Evolutionary conservation across 2,888 invertebrate genomes (phyloP).

Genomic region (Cosmorhoe ocellata): DNA sequence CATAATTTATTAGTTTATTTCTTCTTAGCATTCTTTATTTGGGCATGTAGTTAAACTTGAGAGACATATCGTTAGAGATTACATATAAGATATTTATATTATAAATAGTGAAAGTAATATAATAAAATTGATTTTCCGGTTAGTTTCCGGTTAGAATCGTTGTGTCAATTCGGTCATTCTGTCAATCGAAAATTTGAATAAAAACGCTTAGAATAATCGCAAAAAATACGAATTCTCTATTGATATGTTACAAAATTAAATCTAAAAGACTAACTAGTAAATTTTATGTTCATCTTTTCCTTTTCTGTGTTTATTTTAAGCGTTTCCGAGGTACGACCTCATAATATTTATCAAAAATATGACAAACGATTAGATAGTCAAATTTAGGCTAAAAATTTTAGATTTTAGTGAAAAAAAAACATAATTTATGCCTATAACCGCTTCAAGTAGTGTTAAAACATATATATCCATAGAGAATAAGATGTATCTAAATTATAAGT

Average conservation of each 20-base stretch:
- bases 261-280: slow-evolving; percentile 37
- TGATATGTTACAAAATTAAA: slow-evolving; percentile 36
- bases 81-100: slow-evolving; percentile 69
- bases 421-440: slow-evolving; percentile 65
- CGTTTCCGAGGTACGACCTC: slow-evolving; percentile 59
- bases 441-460: slow-evolving; percentile 54
- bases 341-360: slow-evolving; percentile 55
- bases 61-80: slow-evolving; percentile 80
- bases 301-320: slow-evolving; percentile 23
- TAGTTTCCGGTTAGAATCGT: slow-evolving; percentile 56
- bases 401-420: slow-evolving; percentile 47
- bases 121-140: slow-evolving; percentile 37
- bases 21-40: slow-evolving; percentile 61
- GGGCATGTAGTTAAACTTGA: slow-evolving; percentile 72
- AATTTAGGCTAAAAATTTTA: slow-evolving; percentile 68
- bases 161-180: slow-evolving; percentile 72
- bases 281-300: slow-evolving; percentile 30
- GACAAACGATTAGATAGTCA: slow-evolving; percentile 67
- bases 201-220: slow-evolving; percentile 20
- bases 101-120: slow-evolving; percentile 51
- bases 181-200: slow-evolving; percentile 55
- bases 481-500: slow-evolving; percentile 35
- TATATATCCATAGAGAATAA: slow-evolving; percentile 51
- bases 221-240: slow-evolving; percentile 32
- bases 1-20: slow-evolving; percentile 52